phyloP scores from a whole-genome alignment of 2,797 vertebrate species.

The Trichosurus vulpecula region DNA sequence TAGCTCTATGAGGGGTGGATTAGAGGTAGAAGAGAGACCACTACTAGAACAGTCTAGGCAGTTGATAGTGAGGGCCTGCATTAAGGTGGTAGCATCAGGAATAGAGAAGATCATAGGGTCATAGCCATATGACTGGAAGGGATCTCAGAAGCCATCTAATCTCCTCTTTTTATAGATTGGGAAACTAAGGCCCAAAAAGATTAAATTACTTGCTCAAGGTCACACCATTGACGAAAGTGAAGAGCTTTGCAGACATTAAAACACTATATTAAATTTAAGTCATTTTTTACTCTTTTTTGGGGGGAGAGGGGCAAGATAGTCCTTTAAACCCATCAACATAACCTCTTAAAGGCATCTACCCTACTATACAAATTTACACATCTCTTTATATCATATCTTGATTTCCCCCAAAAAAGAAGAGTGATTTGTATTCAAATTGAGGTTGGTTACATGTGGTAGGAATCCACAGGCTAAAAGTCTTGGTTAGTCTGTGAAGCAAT shows the following conservation, averaged over 20 bases:
- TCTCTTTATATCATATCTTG: neutral
- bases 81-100: neutral
- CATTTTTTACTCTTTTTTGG: neutral
- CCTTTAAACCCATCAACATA: too few species aligned
- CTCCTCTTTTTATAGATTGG: neutral
- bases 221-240: neutral
- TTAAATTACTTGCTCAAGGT: neutral
- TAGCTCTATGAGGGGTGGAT: neutral
- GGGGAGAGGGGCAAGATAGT: too few species aligned
- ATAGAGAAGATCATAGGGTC: neutral
- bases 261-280: neutral
- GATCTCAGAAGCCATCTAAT: neutral
- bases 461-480: neutral
- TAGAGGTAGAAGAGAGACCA: neutral
- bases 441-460: neutral
- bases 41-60: neutral
- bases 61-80: neutral
- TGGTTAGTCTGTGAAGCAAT: neutral
- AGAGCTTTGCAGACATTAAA: neutral
- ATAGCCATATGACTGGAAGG: neutral
- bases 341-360: neutral
- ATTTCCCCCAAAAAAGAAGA: neutral
- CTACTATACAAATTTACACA: neutral
- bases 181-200: neutral
- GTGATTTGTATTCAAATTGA: neutral